Percentiles rank a stretch among this genome's conserved stretches.
phyloP scores from a whole-genome alignment of 2,888 invertebrate genomes.

The Netelia fuscicornis region DNA sequence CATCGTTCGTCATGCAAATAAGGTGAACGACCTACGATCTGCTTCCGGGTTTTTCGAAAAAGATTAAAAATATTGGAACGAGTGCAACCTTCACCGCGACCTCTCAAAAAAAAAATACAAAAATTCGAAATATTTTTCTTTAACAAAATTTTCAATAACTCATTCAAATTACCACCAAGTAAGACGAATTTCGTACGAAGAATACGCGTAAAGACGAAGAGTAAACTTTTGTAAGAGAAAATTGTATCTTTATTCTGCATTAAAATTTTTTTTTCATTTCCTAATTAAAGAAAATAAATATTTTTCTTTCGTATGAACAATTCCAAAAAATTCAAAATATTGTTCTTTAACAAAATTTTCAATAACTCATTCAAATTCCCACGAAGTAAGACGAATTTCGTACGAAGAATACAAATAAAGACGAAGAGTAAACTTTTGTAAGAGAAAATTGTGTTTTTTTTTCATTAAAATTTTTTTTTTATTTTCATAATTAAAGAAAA shows the following conservation, averaged over 20 bases:
- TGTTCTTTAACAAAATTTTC: not conserved
- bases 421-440: no score
- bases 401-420: no score
- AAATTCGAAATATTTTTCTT: not conserved
- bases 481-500: no score
- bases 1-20: not conserved
- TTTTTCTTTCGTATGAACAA: not conserved
- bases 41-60: not conserved
- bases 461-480: no score
- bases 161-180: not conserved
- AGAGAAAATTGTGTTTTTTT: no score
- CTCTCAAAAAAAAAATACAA: not conserved
- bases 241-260: no score
- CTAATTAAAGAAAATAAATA: no score
- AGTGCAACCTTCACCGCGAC: not conserved
- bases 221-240: no score
- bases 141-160: no score
- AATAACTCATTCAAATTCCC: not conserved
- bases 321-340: not conserved
- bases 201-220: not conserved
- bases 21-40: not conserved
- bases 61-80: not conserved
- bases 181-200: not conserved
- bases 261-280: no score
- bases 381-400: no score